Base-by-base conservation (phyloP, 2,113 vertebrate species). In the Chauna torquata region DNA sequence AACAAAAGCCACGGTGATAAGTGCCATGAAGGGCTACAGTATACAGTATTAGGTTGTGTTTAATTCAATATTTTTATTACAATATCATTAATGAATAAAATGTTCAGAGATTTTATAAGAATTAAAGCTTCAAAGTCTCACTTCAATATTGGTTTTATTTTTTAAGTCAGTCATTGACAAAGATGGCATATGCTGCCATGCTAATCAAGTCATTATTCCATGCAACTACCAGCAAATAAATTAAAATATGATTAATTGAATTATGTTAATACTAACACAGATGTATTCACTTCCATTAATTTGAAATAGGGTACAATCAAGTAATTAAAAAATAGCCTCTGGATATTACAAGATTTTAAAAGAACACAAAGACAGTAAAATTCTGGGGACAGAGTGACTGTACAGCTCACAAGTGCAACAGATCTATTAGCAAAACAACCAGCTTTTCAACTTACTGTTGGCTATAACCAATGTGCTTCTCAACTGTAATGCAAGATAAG, bases 401-500 rank as follows among this genome's bases (percentile, higher is more conserved):
- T 40, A 62, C 16, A 69, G n/a, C 57, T 49, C 65, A 52, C 19
- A 61, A 82, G 38, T 62, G 8, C 86, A 89, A 88, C 86, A 80
- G 86, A 90, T 84, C 88, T 80, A 91, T 65, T 82, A 86, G 40
- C 87, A 97, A 97, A 93, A 94, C 93, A 94, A 96, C 74, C 36
- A 81, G 84, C 80, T 92, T 96, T 96, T 96, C 87, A 87, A 36
- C 88, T 96, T 92, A 69, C 78, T 96, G 79, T 95, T 96, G 90
- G 85, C 96, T 95, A 72, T 40, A 94, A 94, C 88, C 85, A 90
- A 38, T 88, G 92, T 96, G 72, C 92, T 97, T 94, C 89, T 96
- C 74, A 88, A 90, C 95, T 93, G 96, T 47, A 95, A 61, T 81
- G 76, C 59, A 91, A 96, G 97, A 97, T 97, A 97, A 97, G 93